Conservation (phyloP, 2,797 vertebrate species). For the Sternarchorhynchus goeldii region DNA sequence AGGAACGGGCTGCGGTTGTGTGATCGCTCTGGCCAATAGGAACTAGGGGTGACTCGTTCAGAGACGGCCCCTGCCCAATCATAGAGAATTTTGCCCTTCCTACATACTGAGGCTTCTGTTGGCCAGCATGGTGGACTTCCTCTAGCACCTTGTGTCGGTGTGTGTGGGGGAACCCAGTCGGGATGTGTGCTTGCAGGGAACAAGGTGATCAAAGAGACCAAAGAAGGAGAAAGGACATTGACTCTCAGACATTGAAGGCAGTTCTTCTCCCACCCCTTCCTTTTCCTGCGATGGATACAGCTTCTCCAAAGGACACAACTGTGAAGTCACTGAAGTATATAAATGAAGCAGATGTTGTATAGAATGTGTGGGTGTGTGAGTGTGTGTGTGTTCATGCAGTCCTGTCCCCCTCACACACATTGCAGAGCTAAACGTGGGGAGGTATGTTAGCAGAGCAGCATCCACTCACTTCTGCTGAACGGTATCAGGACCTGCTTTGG, state of each 20-base stretch:
- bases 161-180: slow-evolving; percentile 36
- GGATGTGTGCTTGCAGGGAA: slow-evolving; percentile 31
- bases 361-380: slow-evolving; percentile 56
- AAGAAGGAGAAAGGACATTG: slow-evolving; percentile 66
- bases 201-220: slow-evolving; percentile 69
- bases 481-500: slow-evolving; percentile 4
- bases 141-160: slow-evolving; percentile 43
- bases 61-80: slow-evolving; percentile 26
- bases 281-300: slow-evolving; percentile 23
- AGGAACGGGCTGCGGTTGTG: slow-evolving; percentile 28
- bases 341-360: slow-evolving; percentile 64
- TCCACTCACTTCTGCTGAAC: slow-evolving; percentile 47
- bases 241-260: slow-evolving; percentile 46
- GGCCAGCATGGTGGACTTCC: slow-evolving; percentile 26
- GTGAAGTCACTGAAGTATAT: slow-evolving; percentile 59
- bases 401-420: slow-evolving; percentile 50
- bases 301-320: slow-evolving; percentile 45
- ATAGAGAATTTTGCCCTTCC: slow-evolving; percentile 40
- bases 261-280: slow-evolving; percentile 38
- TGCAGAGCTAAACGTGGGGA: slow-evolving; percentile 53
- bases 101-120: slow-evolving; percentile 36
- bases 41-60: slow-evolving; percentile 44
- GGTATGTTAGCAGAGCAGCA: slow-evolving; percentile 41
- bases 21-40: slow-evolving; percentile 56
- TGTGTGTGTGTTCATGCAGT: slow-evolving; percentile 50